Percentiles rank a stretch among this genome's conserved stretches.
phyloP scores from a whole-genome alignment of 2,888 invertebrate genomes.

The Podabrus alpinus region DNA sequence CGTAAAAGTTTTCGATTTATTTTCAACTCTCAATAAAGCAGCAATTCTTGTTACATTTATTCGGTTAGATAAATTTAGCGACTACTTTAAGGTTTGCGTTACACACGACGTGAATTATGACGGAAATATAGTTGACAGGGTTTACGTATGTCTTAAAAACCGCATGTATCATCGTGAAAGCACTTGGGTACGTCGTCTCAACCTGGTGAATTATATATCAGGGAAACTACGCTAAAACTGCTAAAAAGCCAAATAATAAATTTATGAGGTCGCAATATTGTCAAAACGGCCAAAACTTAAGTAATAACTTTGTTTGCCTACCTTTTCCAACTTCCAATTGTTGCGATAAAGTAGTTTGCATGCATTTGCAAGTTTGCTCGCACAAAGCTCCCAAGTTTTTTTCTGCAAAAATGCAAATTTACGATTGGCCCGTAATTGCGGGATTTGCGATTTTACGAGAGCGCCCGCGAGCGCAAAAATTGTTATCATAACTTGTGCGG shows the following conservation, averaged over 20 bases:
- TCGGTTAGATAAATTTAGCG: neutral
- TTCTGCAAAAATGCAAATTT: neutral
- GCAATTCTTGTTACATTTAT: neutral
- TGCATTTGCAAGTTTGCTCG: neutral
- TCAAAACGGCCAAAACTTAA: conserved; percentile 23
- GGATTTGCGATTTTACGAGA: neutral
- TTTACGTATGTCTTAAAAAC: conserved; percentile 11
- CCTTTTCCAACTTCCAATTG: conserved; percentile 11
- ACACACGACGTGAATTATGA: conserved; percentile 19
- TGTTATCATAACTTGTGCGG: neutral
- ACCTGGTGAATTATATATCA: conserved; percentile 31
- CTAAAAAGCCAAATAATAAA: conserved; percentile 32
- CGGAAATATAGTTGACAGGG: conserved; percentile 19
- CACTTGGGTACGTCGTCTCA: conserved; percentile 28
- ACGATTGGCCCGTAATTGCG: neutral
- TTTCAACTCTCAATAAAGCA: neutral
- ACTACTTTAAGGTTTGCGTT: neutral
- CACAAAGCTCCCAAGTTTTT: neutral
- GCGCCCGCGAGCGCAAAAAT: no score
- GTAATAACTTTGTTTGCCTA: conserved; percentile 29
- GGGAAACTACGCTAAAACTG: conserved; percentile 30
- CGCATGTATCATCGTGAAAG: conserved; percentile 26
- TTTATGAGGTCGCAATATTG: conserved; percentile 30
- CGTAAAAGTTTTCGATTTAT: neutral
- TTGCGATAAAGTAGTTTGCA: conserved; percentile 6